Evolutionary conservation across 2,797 vertebrate genomes (phyloP).

Genomic region (Syndactyla subalaris): DNA sequence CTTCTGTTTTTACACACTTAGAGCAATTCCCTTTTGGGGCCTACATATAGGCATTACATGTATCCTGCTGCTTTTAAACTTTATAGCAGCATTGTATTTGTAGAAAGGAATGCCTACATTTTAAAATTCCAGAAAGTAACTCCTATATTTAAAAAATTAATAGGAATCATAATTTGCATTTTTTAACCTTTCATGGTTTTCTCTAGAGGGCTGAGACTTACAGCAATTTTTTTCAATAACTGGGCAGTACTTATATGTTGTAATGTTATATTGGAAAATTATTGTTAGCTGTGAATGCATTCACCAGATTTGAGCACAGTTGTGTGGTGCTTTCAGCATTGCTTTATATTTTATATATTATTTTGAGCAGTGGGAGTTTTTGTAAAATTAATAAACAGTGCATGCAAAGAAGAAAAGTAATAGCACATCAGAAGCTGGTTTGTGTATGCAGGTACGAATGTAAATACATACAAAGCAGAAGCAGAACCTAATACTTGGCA

Average conservation of each 20-base stretch:
- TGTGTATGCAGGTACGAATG: background rate
- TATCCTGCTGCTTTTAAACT: background rate
- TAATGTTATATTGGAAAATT: background rate
- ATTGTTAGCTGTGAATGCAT: background rate
- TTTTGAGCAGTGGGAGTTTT: rapidly evolving
- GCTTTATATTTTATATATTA: background rate
- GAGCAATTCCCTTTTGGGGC: background rate
- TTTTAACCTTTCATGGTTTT: background rate
- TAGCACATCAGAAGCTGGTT: background rate
- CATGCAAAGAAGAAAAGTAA: background rate
- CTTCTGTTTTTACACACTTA: background rate
- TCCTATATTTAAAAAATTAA: background rate
- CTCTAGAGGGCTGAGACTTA: background rate
- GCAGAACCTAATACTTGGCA: background rate
- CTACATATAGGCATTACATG: background rate
- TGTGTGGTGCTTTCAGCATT: background rate
- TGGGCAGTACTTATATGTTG: background rate
- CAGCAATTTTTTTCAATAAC: background rate
- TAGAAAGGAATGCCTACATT: background rate
- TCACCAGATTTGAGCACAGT: background rate
- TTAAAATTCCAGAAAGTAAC: background rate
- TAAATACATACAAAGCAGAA: background rate
- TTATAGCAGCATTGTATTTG: background rate
- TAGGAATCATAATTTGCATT: background rate
- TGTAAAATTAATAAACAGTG: background rate